Conservation (phyloP, 2,113 vertebrate genomes). For the Urocynchramus pylzowi region DNA sequence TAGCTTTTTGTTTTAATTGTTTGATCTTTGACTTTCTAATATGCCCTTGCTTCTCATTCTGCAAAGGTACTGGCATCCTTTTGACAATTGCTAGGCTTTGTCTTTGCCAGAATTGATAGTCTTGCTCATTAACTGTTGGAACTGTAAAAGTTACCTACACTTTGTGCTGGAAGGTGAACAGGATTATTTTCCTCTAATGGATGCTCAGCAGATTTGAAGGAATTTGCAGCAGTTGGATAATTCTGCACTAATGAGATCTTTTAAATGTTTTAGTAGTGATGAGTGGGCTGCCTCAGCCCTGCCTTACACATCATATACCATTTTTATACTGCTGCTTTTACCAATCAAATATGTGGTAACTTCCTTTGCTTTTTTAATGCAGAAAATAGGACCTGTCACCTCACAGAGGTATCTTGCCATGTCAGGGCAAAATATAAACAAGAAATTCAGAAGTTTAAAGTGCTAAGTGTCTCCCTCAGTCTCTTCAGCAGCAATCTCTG, state of each 20-base stretch:
- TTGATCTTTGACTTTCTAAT: neutral
- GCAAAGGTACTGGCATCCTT: neutral
- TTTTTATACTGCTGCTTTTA: neutral
- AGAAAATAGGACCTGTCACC: neutral
- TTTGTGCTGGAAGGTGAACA: neutral
- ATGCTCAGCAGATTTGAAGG: neutral
- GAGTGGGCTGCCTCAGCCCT: neutral
- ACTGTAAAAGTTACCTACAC: neutral
- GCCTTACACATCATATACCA: neutral
- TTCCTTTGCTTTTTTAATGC: neutral
- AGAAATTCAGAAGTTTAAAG: neutral
- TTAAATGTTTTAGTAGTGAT: neutral
- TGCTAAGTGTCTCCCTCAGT: neutral
- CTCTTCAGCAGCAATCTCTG: neutral
- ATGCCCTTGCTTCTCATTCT: neutral
- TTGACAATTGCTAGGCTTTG: neutral
- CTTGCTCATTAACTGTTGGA: neutral
- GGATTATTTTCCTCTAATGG: neutral
- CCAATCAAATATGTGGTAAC: neutral
- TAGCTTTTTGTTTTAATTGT: neutral
- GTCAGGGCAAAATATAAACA: neutral
- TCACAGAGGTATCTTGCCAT: neutral
- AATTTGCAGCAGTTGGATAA: neutral
- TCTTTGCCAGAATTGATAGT: neutral
- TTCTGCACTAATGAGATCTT: neutral